phyloP scores from a whole-genome alignment of 2,888 invertebrate species.

The Cheilosia urbana region DNA sequence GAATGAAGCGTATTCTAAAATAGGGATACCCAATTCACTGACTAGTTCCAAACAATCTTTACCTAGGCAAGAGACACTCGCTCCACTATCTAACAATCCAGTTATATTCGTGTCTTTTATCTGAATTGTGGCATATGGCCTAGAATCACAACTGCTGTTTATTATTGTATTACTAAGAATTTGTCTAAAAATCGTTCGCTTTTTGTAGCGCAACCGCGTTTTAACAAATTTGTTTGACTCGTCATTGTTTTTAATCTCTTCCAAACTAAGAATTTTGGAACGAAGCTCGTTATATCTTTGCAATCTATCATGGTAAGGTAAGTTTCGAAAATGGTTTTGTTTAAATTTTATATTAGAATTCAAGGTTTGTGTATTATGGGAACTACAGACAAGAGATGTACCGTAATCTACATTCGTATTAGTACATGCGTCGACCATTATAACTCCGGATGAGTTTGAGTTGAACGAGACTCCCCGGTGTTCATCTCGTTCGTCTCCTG shows the following conservation, averaged over 20 bases:
- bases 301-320: no score
- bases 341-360: not conserved
- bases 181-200: not conserved
- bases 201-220: not conserved
- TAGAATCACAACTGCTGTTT: not conserved
- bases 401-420: not conserved
- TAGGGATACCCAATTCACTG: not conserved
- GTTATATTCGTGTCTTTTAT: not conserved
- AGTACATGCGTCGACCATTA: not conserved
- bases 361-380: not conserved
- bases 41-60: not conserved
- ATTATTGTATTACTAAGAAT: not conserved
- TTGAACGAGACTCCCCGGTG: constrained; percentile 9
- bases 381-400: constrained; percentile 36
- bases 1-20: not conserved
- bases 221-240: not conserved
- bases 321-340: no score
- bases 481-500: not conserved
- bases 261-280: no score
- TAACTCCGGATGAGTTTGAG: not conserved
- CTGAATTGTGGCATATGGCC: not conserved
- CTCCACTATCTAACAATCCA: not conserved
- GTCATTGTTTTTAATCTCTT: not conserved
- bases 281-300: no score
- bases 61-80: not conserved